Percentiles rank a stretch among this genome's conserved stretches.
Conservation (phyloP, 2,888 invertebrate species). For the Notodonta ziczac region DNA sequence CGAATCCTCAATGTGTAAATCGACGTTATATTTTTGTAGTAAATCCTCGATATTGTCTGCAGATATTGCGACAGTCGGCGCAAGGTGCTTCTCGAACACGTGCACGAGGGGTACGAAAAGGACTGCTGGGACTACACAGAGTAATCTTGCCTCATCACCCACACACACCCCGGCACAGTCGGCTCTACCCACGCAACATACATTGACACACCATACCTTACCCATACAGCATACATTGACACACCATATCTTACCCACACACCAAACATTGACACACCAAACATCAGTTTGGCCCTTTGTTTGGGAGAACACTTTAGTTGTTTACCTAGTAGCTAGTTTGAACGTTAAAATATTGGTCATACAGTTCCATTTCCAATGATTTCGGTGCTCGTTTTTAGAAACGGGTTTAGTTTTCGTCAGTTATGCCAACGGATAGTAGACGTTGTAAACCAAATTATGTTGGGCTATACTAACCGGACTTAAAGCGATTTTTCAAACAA, state of each 20-base stretch:
- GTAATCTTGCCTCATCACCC: conserved; percentile 72
- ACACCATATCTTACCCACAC: not conserved
- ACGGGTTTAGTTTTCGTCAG: not conserved
- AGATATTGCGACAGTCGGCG: conserved; percentile 99
- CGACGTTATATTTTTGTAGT: not conserved
- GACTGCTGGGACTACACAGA: conserved; percentile 99
- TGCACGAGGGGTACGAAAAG: conserved; percentile 99
- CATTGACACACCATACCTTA: conserved; percentile 11
- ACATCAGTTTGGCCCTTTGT: conserved; percentile 15
- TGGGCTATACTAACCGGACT: too few relatives aligned
- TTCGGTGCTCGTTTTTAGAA: too few relatives aligned
- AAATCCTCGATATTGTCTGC: conserved; percentile 45
- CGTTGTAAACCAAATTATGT: too few relatives aligned
- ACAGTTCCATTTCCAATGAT: too few relatives aligned
- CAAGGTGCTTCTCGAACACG: conserved; percentile 97
- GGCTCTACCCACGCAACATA: conserved; percentile 11
- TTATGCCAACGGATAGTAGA: too few relatives aligned
- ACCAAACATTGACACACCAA: too few relatives aligned
- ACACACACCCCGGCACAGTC: conserved; percentile 15
- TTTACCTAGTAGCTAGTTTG: too few relatives aligned
- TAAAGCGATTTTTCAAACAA: not conserved
- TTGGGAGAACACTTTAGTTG: conserved; percentile 8
- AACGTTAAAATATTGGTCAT: too few relatives aligned
- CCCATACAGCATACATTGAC: not conserved
- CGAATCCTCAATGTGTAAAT: not conserved